These are phyloP conservation scores for Eumacrocentrus americanus DNA, from an alignment of 2,888 invertebrate species.

Conservation along the genomic window DNA sequence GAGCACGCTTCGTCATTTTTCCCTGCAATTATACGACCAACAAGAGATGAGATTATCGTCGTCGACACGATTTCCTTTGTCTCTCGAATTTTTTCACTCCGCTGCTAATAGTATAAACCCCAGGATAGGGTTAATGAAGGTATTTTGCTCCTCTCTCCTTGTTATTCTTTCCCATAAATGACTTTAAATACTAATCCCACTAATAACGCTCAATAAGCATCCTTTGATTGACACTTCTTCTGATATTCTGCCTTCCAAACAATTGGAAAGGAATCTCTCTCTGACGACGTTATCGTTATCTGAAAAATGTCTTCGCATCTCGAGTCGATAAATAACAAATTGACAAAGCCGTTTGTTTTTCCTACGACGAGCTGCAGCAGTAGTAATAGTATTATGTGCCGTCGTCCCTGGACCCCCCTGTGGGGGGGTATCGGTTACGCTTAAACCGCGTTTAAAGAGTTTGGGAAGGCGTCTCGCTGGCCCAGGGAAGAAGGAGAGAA, in stretches of 20 bases:
- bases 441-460: conserved; percentile 57
- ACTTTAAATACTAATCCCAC: too few relatives aligned
- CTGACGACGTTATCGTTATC: neutral
- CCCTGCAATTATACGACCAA: too few relatives aligned
- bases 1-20: too few relatives aligned
- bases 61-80: neutral
- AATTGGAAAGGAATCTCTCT: too few relatives aligned
- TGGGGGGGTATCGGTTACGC: conserved; percentile 59
- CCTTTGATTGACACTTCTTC: too few relatives aligned
- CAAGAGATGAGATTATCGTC: neutral
- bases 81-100: neutral
- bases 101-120: neutral
- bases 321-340: conserved; percentile 4
- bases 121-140: conserved; percentile 1
- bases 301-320: neutral
- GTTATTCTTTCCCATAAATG: too few relatives aligned
- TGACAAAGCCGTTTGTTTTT: neutral
- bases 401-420: conserved; percentile 46
- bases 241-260: too few relatives aligned
- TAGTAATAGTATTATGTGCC: neutral
- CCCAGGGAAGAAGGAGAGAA: conserved; percentile 26
- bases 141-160: too few relatives aligned
- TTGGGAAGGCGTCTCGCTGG: conserved; percentile 37
- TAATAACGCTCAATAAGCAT: too few relatives aligned
- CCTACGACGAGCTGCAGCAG: neutral